Conservation (phyloP, 2,113 vertebrate species). For the Prunella himalayana region DNA sequence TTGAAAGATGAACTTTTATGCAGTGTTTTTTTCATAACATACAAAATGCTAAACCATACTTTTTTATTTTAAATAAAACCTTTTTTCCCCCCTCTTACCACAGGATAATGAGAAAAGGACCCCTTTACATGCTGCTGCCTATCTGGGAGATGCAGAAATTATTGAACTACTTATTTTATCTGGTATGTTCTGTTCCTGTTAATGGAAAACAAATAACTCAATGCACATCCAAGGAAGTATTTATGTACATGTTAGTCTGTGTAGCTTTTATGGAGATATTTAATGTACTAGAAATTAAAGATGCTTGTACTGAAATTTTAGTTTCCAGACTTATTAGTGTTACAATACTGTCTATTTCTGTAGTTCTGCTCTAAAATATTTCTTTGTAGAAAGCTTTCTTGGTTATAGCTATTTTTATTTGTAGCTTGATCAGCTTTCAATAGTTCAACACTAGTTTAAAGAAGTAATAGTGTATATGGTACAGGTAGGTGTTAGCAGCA, state of each 20-base stretch:
- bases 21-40: conserved; percentile 34
- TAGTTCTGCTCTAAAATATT: background rate
- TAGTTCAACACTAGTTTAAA: background rate
- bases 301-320: conserved; percentile 5
- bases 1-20: conserved; percentile 26
- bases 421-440: background rate
- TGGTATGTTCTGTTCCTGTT: conserved; percentile 79
- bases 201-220: conserved; percentile 12
- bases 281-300: conserved; percentile 4
- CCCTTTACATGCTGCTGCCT: conserved; percentile 95
- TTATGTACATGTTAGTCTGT: conserved; percentile 20
- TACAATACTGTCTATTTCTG: background rate
- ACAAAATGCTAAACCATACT: conserved; percentile 22
- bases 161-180: conserved; percentile 98
- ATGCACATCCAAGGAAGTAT: background rate
- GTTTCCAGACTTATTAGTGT: background rate
- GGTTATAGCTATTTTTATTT: background rate
- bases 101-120: conserved; percentile 99
- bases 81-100: conserved; percentile 53
- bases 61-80: conserved; percentile 63
- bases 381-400: background rate
- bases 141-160: conserved; percentile 97
- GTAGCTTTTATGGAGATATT: background rate
- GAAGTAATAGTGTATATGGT: background rate
- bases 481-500: background rate